These are phyloP conservation scores for Eupeodes latifasciatus DNA, from an alignment of 2,888 invertebrate species.

Conservation along the genomic window DNA sequence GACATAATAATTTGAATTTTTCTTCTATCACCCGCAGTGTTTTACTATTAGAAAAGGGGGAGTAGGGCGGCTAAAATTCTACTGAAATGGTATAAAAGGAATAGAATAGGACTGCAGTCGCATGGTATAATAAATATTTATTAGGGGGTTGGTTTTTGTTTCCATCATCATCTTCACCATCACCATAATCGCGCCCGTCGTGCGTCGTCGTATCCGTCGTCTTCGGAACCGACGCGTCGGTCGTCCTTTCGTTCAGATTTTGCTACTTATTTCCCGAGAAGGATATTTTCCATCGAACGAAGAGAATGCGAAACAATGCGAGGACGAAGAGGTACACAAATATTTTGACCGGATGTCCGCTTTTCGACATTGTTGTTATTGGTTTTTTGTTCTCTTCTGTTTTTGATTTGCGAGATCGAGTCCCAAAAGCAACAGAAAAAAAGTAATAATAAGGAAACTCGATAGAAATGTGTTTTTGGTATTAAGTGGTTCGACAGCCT, in stretches of 20 bases:
- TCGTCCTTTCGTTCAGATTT: neutral
- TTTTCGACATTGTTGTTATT: constrained; percentile 64
- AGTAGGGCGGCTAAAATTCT: neutral
- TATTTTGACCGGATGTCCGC: constrained; percentile 42
- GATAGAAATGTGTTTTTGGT: neutral
- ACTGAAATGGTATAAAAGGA: neutral
- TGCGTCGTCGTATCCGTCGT: no score
- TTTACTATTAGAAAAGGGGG: constrained; percentile 2
- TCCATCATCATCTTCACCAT: neutral
- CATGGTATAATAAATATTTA: constrained; percentile 71
- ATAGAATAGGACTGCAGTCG: constrained; percentile 18
- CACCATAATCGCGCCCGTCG: no score
- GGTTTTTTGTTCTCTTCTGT: constrained; percentile 52
- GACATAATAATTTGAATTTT: constrained; percentile 43
- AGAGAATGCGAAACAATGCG: constrained; percentile 33
- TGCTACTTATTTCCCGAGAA: no score
- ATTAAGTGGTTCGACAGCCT: neutral
- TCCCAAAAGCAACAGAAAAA: neutral
- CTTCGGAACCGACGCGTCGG: no score
- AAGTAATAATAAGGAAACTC: neutral
- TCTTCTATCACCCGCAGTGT: neutral
- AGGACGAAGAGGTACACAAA: neutral
- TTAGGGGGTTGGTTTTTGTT: constrained; percentile 43
- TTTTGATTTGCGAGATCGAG: constrained; percentile 68
- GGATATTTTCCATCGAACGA: constrained; percentile 46